Evolutionary conservation across 1,140 invertebrate genomes (phyloP), one percentile per base, ranked within the genome.

Genomic region (Parapsyche elsis): DNA sequence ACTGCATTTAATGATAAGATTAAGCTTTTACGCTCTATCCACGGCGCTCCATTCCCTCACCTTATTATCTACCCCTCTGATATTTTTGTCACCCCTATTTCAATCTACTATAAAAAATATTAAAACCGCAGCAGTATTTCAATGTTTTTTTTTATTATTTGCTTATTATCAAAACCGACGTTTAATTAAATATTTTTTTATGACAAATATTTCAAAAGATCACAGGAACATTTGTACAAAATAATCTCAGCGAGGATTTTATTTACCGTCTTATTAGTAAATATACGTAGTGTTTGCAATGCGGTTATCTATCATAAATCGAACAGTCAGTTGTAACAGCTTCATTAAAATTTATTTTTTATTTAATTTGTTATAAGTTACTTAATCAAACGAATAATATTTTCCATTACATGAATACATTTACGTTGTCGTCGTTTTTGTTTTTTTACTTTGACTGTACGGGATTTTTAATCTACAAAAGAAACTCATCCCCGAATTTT

Each of bases 21-120:
- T 82, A 82, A 80, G 74, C 81, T 75, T 82, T 82, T 79, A 82
- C 78, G 78, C 81, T 82, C 73, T 82, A 82, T 80, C 81, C 81
- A 23, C 81, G 38, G 19, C 78, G 53, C 57, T 57, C 76, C 78
- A 59, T 67, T 45, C 81, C 59, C 76, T 71, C 74, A 61, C 74
- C 74, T 76, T 76, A 76, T 80, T 78, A 82, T 70, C 78, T 71
- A 67, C 81, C 81, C 81, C 64, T 78, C 59, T 5, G 57, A 74
- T 70, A 78, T 73, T 82, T 82, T 67, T 80, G 76, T 80, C 79
- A 82, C 81, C 81, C 81, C 79, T 78, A 78, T 82, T 82, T 82
- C 79, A 82, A 82, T 82, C 81, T 79, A 77, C 77, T 76, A 78
- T 75, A 78, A 80, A 38, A 82, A 79, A 80, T 77, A 75, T 70